phyloP scores from a whole-genome alignment of 2,113 vertebrate species.

The Mystacornis crossleyi region DNA sequence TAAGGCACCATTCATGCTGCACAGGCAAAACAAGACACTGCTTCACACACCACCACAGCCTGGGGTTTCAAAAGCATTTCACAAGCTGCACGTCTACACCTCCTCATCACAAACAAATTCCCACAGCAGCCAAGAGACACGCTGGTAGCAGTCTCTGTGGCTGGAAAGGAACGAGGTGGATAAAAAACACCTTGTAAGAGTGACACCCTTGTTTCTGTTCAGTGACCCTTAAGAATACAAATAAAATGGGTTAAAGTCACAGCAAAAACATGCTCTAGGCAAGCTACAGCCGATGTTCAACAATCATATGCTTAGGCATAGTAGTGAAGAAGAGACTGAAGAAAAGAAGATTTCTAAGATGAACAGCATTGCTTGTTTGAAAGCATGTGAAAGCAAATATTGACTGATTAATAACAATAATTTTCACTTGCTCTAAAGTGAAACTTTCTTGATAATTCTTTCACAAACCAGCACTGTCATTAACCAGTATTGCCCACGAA shows the following conservation, averaged over 20 bases:
- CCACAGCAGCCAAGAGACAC: neutral
- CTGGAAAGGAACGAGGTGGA: rapidly evolving
- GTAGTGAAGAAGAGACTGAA: neutral
- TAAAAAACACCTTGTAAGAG: neutral
- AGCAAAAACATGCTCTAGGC: neutral
- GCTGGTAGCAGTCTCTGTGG: neutral
- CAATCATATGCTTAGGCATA: neutral
- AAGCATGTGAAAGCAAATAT: neutral
- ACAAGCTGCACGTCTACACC: neutral
- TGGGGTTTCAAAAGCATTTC: neutral
- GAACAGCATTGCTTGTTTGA: neutral
- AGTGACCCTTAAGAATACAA: neutral
- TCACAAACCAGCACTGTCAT: neutral
- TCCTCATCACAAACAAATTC: neutral
- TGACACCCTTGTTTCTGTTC: neutral
- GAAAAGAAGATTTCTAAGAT: neutral
- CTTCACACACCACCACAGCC: neutral
- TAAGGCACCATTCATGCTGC: conserved; percentile 96
- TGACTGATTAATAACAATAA: neutral
- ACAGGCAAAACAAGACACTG: neutral
- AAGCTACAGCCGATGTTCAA: neutral
- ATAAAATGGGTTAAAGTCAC: neutral
- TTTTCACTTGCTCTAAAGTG: neutral
- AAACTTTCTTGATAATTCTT: neutral
- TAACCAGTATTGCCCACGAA: neutral